Percentiles rank a stretch among this genome's conserved stretches.
Evolutionary conservation across 2,888 invertebrate species (phyloP).

Genomic region (Apodemia zela): DNA sequence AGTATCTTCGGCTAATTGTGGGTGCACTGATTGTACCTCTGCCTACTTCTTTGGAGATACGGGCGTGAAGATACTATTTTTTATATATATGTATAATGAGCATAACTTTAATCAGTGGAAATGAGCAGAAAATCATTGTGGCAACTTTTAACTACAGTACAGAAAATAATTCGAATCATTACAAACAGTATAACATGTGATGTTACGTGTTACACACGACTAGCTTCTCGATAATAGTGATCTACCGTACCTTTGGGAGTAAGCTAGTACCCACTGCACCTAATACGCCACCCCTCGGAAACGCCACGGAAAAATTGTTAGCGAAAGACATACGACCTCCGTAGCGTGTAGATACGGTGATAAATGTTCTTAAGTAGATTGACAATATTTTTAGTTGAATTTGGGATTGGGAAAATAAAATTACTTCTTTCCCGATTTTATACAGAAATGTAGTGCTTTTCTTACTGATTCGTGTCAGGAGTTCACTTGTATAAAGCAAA

Average conservation of each 20-base stretch:
- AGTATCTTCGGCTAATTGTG: too few relatives aligned
- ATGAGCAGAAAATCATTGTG: neutral
- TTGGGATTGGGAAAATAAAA: neutral
- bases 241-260: slow-evolving; percentile 59
- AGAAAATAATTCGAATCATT: slow-evolving; percentile 41
- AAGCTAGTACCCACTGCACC: slow-evolving; percentile 36
- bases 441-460: neutral
- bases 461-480: neutral
- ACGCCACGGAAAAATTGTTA: slow-evolving; percentile 44
- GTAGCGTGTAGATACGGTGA: slow-evolving; percentile 35
- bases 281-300: slow-evolving; percentile 42
- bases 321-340: slow-evolving; percentile 43
- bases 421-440: neutral
- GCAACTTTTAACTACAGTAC: slow-evolving; percentile 25
- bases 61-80: too few relatives aligned
- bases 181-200: slow-evolving; percentile 30
- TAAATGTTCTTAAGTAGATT: slow-evolving; percentile 33
- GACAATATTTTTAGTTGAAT: slow-evolving; percentile 28
- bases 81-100: too few relatives aligned
- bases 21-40: too few relatives aligned
- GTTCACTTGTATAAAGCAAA: neutral
- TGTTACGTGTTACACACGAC: slow-evolving; percentile 54
- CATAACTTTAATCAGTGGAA: too few relatives aligned
- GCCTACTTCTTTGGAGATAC: too few relatives aligned
- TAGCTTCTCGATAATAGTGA: slow-evolving; percentile 63